Percentiles rank a stretch among this genome's conserved stretches.
These are phyloP conservation scores for Drosophila gunungcola DNA, from an alignment of 1,140 invertebrate species.

Conservation along the genomic window DNA sequence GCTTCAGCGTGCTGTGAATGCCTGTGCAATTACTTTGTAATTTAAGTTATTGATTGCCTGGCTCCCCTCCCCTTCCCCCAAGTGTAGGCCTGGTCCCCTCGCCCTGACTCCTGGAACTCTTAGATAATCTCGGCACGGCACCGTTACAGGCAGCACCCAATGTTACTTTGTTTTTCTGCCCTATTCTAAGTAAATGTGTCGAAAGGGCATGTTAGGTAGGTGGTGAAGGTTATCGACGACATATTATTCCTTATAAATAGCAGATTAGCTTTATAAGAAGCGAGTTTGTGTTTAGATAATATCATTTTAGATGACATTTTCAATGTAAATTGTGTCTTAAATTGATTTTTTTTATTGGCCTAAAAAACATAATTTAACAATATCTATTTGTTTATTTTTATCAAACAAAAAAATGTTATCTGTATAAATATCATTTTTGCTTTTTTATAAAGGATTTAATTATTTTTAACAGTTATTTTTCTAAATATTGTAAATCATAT, in stretches of 20 bases:
- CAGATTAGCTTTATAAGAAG: neutral
- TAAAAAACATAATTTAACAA: too few relatives aligned
- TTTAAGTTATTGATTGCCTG: slow-evolving; percentile 85
- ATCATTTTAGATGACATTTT: neutral
- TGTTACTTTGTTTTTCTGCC: slow-evolving; percentile 18
- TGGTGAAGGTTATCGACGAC: neutral
- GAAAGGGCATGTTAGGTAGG: slow-evolving; percentile 25
- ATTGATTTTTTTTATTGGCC: too few relatives aligned
- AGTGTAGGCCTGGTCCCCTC: slow-evolving; percentile 16
- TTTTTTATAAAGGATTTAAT: too few relatives aligned
- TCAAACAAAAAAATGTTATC: too few relatives aligned
- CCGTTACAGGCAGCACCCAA: slow-evolving; percentile 77
- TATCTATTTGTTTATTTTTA: too few relatives aligned
- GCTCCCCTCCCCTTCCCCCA: slow-evolving; percentile 54
- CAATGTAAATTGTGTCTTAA: neutral
- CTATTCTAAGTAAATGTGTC: slow-evolving; percentile 44
- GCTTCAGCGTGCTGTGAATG: slow-evolving; percentile 78
- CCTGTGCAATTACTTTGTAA: slow-evolving; percentile 84
- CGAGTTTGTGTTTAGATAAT: neutral
- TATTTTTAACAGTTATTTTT: too few relatives aligned
- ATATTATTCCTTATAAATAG: neutral
- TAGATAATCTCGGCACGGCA: slow-evolving; percentile 67
- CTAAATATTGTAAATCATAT: too few relatives aligned
- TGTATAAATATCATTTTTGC: too few relatives aligned
- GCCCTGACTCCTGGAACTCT: slow-evolving; percentile 32